Evolutionary conservation across 2,113 vertebrate species (phyloP), one percentile per base, ranked within the genome.

Genomic region (Eolophus roseicapilla): DNA sequence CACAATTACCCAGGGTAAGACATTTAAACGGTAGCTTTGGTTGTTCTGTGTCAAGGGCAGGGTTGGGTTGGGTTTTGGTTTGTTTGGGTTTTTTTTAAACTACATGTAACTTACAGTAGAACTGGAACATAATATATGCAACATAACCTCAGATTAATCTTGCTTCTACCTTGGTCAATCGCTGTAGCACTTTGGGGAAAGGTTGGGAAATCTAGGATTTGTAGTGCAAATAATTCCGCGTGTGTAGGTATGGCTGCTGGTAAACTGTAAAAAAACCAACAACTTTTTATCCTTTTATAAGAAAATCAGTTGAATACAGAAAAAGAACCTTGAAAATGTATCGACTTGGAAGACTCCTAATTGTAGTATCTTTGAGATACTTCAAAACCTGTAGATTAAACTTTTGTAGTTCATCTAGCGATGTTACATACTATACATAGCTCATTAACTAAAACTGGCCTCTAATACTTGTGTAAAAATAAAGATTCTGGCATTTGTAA

Each of bases 401-500:
- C 23, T 85, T 96, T 96, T 96, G 43, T 89, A 95, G 43, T 53
- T 82, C 25, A 55, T 63, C 43, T 86, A 93, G 68, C 93, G 55
- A 82, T 77, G 77, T 95, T 94, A 93, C 67, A 31, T 92, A 87
- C 73, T 83, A 71, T 57, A 65, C 12, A 65, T 24, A 94, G 75
- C 59, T 50, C 77, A 33, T 76, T 76, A 77, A 65, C 17, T 74
- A 29, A 23, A 88, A 44, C 60, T 71, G 77, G 90, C 77, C 95
- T 96, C 82, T 92, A 92, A 60, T 78, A 91, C 84, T 80, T 95
- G 89, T 96, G 80, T 96, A 96, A 81, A 94, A 90, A 73, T 64
- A 81, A 49, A 91, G 23, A 49, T 76, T 82, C 85, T 78, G 39
- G 37, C 85, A 44, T 87, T 95, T 98, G 96, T 98, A 97, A 95